Evolutionary conservation across 1,140 invertebrate genomes (phyloP), one percentile per base, ranked within the genome.

Genomic region (Acromyrmex echinatior): DNA sequence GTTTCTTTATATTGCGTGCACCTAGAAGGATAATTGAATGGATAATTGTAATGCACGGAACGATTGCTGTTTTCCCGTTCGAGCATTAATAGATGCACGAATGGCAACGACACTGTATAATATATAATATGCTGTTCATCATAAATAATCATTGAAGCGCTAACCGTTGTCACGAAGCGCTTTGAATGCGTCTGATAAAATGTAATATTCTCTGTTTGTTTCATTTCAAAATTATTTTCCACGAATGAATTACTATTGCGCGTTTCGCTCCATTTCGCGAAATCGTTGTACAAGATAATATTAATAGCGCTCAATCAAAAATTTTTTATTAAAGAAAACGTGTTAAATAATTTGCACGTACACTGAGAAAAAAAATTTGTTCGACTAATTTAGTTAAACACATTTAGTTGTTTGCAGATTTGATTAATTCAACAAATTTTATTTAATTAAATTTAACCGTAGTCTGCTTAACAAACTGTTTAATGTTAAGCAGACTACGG

Each of bases 131-230:
- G 39, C 39, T 49, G 39, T 70, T 28, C 39, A 18, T 21, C 39
- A 39, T 49, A 70, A 39, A 70, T 70, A 70, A 70, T 14, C 39
- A 35, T n/a, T 14, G 63, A 39, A 12, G 21, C 16, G 35, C n/a
- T n/a, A n/a, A 58, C n/a, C n/a, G n/a, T 25, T 49, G n/a, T 65
- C 65, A 21, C 18, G 35, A 21, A 45, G 18, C 18, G 65, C 45
- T 70, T 70, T 49, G 66, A 51, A 9, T 39, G 39, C 14, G n/a
- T 45, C 7, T 39, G 35, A 66, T 21, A 21, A 51, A 70, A 49
- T 25, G 66, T 51, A 28, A 70, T 51, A 70, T 70, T 70, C 66
- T 16, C 66, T 39, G 39, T 70, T 70, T 35, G 21, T 70, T 51
- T 70, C n/a, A 51, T 70, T 28, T 25, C 39, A 51, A 70, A 70